Base-by-base conservation (phyloP, 2,113 vertebrate species). In the Crotalus horridus region DNA sequence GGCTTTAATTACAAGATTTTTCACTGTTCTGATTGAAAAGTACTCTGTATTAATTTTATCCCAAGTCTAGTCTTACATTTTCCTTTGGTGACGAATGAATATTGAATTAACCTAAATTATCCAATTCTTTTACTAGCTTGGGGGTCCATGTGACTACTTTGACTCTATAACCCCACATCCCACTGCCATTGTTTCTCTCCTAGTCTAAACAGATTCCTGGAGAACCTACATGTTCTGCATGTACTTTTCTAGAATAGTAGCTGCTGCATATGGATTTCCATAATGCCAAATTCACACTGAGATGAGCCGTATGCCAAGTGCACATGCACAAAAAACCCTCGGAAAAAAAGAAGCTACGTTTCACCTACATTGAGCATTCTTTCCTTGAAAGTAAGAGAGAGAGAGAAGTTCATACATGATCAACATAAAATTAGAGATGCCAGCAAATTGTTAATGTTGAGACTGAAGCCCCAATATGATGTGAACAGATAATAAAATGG, bases 401-500 rank as follows among this genome's bases (percentile, higher is more conserved):
- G 51, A 20, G 5, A 87, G 69, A 58, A 13, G 69, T 0, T 92
- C 61, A 85, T 1, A 56, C 24, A 93, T 69, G 56, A 95, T 43
- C 94, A 39, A 29, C 59, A 24, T 12, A 43, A 5, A 91, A 86
- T 87, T 88, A 90, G 95, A 58, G 93, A 46, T 8, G 87, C 51
- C 51, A 95, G 6, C 90, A 92, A 90, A 87, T 21, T 74, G 69
- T 85, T 48, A 90, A 10, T 26, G n/a, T 91, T 48, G 59, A 61
- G 86, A 92, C 8, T 43, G 12, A 88, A 88, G 15, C 24, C 15
- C 74, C 81, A 85, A 4, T 43, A 29, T n/a, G 39, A 58, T 46
- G 21, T 54, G 51, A 56, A 43, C 15, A 53, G 74, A 96, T 94
- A 96, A 96, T 95, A 96, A 96, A 96, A 96, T 94, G 69, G 87